Base-by-base conservation (phyloP, 2,888 invertebrate species). In the Leptothorax acervorum region DNA sequence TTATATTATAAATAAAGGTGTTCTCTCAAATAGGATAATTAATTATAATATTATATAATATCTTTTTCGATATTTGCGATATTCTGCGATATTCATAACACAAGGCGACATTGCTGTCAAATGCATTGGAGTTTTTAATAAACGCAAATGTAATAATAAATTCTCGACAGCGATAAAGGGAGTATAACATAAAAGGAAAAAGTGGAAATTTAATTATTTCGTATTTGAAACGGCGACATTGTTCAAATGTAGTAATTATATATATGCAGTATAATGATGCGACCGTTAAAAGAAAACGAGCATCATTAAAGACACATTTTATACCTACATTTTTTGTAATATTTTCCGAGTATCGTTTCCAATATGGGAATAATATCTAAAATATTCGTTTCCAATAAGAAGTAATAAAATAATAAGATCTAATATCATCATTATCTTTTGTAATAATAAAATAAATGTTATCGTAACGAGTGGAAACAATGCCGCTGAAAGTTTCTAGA, bases 331-430 rank as follows among this genome's bases (percentile, higher is more conserved):
- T 9, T 66, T 12, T 39, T 42, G 18, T 28, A 66, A 65, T 48
- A 53, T 42, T 28, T 28, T 39, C 2, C 39, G 18, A 76, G 48
- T 12, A 45, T n/a, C 35, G 8, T 18, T 55, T 76, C n/a, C n/a
- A 35, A 35, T 35, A 35, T 23, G 23, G 6, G 6, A 35, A 35
- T 35, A 35, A 35, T 35, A 35, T 23, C 23, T 23, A 23, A 35
- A 35, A 35, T 35, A 35, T 35, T 35, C 35, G 35, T 35, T 35
- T 35, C 6, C 6, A 35, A 35, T 35, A 3, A 6, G 11, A 39
- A 18, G 9, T 53, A 76, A 42, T 76, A 76, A 31, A 28, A 76
- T 65, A 35, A 53, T 76, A 28, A 78, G 15, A 76, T 63, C 73
- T 31, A 18, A 73, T 60, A 51, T 63, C 15, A 23, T 18, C 15